A percentile compares a stretch with the other conserved stretches of the same genome.
These are phyloP conservation scores for roundworm (Caenorhabditis elegans) DNA, from an alignment of 1,140 invertebrate genomes.

Conservation along the genomic window DNA sequence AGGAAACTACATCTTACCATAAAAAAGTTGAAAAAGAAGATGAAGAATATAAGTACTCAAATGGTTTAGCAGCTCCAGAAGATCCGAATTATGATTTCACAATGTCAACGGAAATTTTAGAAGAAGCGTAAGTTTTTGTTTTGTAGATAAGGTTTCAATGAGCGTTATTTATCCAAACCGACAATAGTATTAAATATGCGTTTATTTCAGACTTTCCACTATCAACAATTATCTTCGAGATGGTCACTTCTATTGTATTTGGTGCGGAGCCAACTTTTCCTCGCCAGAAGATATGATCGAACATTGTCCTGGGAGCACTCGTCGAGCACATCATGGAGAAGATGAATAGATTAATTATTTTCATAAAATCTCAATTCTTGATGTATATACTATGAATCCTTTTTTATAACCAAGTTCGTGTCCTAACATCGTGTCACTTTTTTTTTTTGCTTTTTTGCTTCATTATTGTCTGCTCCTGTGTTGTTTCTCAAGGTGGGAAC, in stretches of 20 bases:
- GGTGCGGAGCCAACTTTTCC: constrained; percentile 72
- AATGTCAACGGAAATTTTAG: constrained; percentile 71
- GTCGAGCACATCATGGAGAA: neutral
- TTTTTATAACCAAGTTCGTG: neutral
- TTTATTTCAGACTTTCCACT: neutral
- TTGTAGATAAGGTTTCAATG: too few relatives aligned
- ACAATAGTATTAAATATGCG: too few relatives aligned
- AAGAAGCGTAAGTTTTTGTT: constrained; percentile 65
- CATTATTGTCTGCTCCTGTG: neutral
- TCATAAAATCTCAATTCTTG: too few relatives aligned
- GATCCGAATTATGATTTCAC: constrained; percentile 38
- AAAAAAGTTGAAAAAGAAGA: constrained; percentile 45
- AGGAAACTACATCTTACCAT: constrained; percentile 1
- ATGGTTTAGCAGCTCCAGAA: neutral
- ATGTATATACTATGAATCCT: too few relatives aligned
- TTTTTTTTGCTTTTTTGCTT: neutral
- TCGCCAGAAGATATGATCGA: constrained; percentile 20
- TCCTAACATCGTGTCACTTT: constrained; percentile 6
- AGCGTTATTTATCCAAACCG: too few relatives aligned
- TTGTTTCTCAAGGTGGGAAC: neutral
- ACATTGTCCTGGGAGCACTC: neutral
- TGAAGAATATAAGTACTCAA: neutral
- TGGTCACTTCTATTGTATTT: constrained; percentile 77
- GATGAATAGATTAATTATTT: too few relatives aligned
- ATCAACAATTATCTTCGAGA: constrained; percentile 74